A percentile compares a stretch with the other conserved stretches of the same genome.
Evolutionary conservation across 2,113 vertebrate species (phyloP).

Genomic region (Scartelaos histophorus): DNA sequence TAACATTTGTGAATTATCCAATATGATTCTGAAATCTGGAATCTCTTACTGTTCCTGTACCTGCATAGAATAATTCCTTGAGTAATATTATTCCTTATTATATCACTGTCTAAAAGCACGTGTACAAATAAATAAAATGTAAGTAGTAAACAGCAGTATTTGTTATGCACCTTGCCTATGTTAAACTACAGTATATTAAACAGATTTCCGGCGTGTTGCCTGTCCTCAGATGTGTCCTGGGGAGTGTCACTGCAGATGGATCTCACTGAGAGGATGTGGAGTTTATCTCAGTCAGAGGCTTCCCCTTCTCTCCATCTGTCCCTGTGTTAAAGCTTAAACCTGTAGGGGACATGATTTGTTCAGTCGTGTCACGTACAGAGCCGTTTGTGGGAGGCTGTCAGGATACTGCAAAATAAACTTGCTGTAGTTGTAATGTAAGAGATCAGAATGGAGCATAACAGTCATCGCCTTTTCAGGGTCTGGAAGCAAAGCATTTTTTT

Average conservation of each 20-base stretch:
- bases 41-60: neutral
- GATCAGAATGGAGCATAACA: neutral
- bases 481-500: too few relatives aligned
- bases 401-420: neutral
- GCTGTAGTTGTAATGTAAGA: neutral
- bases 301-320: constrained; percentile 6
- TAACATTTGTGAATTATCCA: neutral
- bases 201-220: neutral
- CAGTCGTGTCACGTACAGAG: neutral
- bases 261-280: neutral
- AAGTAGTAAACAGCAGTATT: too few relatives aligned
- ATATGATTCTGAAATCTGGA: neutral
- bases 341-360: neutral
- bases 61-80: neutral
- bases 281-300: neutral
- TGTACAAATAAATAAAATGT: too few relatives aligned
- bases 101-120: too few relatives aligned
- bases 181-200: neutral
- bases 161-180: neutral
- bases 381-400: neutral
- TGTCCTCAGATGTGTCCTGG: neutral
- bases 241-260: neutral
- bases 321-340: neutral
- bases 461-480: too few relatives aligned
- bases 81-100: too few relatives aligned